Conservation (phyloP, 2,888 invertebrate genomes). For the Agrotis ipsilon region DNA sequence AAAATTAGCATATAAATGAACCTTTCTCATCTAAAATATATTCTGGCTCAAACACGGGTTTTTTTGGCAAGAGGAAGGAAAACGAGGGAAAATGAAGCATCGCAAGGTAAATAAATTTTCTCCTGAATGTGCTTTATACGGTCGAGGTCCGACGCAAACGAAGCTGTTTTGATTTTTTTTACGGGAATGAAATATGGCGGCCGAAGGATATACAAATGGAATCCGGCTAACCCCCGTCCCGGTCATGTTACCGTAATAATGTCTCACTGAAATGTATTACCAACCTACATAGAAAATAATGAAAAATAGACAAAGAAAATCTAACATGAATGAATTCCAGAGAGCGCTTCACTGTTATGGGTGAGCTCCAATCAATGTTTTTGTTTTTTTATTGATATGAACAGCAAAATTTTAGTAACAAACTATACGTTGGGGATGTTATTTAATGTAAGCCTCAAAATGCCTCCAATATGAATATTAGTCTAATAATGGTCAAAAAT, state of each 20-base stretch:
- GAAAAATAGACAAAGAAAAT: constrained; percentile 3
- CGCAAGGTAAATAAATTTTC: constrained; percentile 29
- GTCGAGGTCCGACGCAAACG: constrained; percentile 6
- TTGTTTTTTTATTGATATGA: no score
- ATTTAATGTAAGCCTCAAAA: no score
- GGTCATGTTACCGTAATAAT: constrained; percentile 6
- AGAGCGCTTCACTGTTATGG: not conserved
- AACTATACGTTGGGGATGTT: no score
- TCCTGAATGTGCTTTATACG: constrained; percentile 24
- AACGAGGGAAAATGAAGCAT: constrained; percentile 2
- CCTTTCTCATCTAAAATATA: constrained; percentile 27
- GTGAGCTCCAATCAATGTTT: not conserved
- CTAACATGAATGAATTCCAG: not conserved
- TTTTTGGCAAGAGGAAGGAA: constrained; percentile 2
- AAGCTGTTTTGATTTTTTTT: constrained; percentile 32
- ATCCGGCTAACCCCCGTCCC: not conserved
- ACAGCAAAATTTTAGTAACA: no score
- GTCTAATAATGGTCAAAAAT: not conserved
- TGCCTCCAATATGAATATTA: not conserved
- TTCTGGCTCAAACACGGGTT: constrained; percentile 13
- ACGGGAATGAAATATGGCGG: constrained; percentile 30
- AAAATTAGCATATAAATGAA: constrained; percentile 48
- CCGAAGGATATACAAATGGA: constrained; percentile 26
- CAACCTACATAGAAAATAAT: not conserved
- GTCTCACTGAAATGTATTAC: not conserved